phyloP scores from a whole-genome alignment of 2,797 vertebrate genomes.

The Melanotaenia pygmaea region DNA sequence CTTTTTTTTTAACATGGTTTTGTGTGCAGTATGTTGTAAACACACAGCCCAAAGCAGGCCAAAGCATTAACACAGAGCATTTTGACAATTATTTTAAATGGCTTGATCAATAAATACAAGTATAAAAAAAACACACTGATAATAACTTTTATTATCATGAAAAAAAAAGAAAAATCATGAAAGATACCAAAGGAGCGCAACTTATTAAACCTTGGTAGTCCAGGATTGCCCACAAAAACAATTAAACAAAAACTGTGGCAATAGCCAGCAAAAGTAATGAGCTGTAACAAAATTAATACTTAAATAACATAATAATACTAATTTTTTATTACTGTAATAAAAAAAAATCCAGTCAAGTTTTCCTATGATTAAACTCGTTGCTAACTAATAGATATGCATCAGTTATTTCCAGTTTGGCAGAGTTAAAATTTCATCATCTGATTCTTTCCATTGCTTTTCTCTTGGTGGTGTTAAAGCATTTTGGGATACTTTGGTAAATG shows the following conservation, averaged over 20 bases:
- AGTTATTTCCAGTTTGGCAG: constrained; percentile 97
- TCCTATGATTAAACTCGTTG: constrained; percentile 89
- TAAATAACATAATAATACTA: constrained; percentile 92
- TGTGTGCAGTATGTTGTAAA: constrained; percentile 47
- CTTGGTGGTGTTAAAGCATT: constrained; percentile 41
- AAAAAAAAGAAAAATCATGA: constrained; percentile 64
- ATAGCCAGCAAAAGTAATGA: constrained; percentile 87
- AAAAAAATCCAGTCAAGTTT: constrained; percentile 99
- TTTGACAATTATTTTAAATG: constrained; percentile 93
- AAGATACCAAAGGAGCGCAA: constrained; percentile 89
- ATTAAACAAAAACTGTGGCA: constrained; percentile 89
- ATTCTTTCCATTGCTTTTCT: constrained; percentile 65
- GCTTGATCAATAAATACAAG: constrained; percentile 99
- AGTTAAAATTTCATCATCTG: constrained; percentile 78
- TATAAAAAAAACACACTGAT: constrained; percentile 84
- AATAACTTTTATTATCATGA: constrained; percentile 77
- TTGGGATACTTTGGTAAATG: constrained; percentile 48
- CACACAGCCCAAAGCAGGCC: constrained; percentile 60
- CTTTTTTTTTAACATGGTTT: constrained; percentile 40
- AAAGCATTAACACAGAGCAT: constrained; percentile 62
- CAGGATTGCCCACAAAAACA: constrained; percentile 85
- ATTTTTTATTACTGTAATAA: constrained; percentile 84
- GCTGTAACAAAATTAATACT: constrained; percentile 92
- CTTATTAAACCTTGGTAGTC: constrained; percentile 91
- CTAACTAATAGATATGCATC: constrained; percentile 91